Evolutionary conservation across 2,888 invertebrate species (phyloP), one percentile per base, ranked within the genome.

Genomic region (Erpobdella octoculata): DNA sequence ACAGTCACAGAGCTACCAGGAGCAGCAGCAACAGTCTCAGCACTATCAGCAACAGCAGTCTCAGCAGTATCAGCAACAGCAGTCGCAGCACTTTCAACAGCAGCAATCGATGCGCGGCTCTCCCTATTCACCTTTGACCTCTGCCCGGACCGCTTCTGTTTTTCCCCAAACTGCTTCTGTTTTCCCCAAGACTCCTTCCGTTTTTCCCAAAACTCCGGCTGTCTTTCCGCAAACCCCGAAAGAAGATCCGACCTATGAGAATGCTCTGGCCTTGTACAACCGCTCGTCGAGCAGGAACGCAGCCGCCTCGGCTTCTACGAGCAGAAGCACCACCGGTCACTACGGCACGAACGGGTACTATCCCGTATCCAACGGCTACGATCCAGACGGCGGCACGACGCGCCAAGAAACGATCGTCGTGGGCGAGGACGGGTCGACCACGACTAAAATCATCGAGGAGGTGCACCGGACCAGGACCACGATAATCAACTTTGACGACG

Each of bases 401-500:
- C 25, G 58, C 5, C 69, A 69, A 36, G 69, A 69, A 36, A 35
- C 12, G 18, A 36, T 58, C 46, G 35, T 18, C 25, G 58, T 69
- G 4, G 33, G n/a, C 48, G 69, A 69, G 18, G 58, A 69, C 35
- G 69, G 69, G 25, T 28, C 69, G 9, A 69, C 69, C 3, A 69
- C 69, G n/a, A 69, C 69, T 4, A 48, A 37, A 12, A 58, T 69
- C 35, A 58, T 69, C 0, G 69, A 69, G 36, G 69, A 69, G 37
- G 58, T 69, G 12, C 69, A 69, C 58, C 48, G 36, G 37, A 69
- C 69, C 9, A n/a, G 69, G 31, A 69, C 69, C 0, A 69, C 69
- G 33, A 69, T 69, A 35, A 69, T 69, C 58, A 48, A 69, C 58
- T n/a, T 69, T 18, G 69, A 72, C 31, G 53, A 38, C 0, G 72